These are phyloP conservation scores for Chironex yamaguchii DNA, from an alignment of 30 jellyfish, hydroid and myxozoan species.

Conservation along the genomic window DNA sequence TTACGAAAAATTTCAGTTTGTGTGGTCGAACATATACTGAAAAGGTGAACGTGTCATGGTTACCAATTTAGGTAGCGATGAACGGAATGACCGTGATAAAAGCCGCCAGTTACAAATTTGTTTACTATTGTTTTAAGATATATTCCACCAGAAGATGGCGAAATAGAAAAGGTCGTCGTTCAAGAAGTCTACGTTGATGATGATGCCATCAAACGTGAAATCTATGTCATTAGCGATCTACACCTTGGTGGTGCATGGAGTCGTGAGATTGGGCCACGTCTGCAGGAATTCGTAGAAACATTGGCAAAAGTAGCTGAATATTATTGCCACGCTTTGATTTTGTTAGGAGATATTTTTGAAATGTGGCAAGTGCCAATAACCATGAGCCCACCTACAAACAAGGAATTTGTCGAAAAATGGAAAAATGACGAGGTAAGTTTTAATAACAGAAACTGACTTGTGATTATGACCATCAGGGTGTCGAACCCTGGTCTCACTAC, in stretches of 20 bases:
- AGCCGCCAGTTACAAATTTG: too few relatives aligned
- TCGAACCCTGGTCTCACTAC: too few relatives aligned
- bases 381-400: slow-evolving; percentile 35
- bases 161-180: slow-evolving; percentile 34
- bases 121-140: slow-evolving; percentile 48
- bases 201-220: slow-evolving; percentile 64
- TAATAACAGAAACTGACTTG: neutral
- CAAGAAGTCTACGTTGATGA: slow-evolving; percentile 47
- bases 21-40: too few relatives aligned
- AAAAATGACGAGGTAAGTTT: slow-evolving; percentile 46
- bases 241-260: slow-evolving; percentile 82
- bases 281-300: slow-evolving; percentile 17
- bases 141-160: slow-evolving; percentile 41
- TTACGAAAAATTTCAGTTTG: too few relatives aligned
- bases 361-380: slow-evolving; percentile 85
- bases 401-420: slow-evolving; percentile 44
- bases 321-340: slow-evolving; percentile 62
- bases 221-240: slow-evolving; percentile 68
- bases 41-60: too few relatives aligned
- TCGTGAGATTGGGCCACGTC: slow-evolving; percentile 23
- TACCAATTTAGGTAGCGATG: too few relatives aligned
- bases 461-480: too few relatives aligned
- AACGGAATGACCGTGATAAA: too few relatives aligned
- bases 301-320: slow-evolving; percentile 76
- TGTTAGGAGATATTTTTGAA: slow-evolving; percentile 77